phyloP scores from a whole-genome alignment of 1,140 invertebrate species.

The Diploscapter pachys region DNA sequence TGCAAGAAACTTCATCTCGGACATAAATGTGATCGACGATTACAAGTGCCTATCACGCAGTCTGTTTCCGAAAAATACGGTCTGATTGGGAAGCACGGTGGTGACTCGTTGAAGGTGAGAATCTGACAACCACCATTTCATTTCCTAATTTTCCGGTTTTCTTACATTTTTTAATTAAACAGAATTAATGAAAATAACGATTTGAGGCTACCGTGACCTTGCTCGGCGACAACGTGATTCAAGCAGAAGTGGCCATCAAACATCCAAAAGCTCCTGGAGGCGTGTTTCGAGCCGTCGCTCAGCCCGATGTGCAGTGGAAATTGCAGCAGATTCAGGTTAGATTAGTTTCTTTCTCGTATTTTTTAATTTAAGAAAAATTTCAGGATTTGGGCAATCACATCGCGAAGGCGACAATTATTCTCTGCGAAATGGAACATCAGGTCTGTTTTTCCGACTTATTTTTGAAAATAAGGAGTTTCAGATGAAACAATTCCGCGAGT shows the following conservation, averaged over 20 bases:
- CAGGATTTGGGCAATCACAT: conserved; percentile 30
- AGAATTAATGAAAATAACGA: not conserved
- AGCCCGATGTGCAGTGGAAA: conserved; percentile 43
- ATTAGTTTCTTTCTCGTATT: not conserved
- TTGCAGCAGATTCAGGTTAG: conserved; percentile 34
- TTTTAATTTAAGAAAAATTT: not conserved
- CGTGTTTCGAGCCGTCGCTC: conserved; percentile 30
- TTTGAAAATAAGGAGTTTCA: too few species aligned
- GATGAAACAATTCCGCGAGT: too few species aligned
- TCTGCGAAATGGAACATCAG: not conserved
- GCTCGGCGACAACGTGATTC: conserved; percentile 36
- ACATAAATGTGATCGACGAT: conserved; percentile 11
- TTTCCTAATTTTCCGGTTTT: not conserved
- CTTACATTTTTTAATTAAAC: not conserved
- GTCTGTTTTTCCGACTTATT: too few species aligned
- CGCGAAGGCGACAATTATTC: conserved; percentile 3
- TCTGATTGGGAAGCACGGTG: not conserved
- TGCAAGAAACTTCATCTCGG: conserved; percentile 16
- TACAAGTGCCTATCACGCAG: conserved; percentile 10
- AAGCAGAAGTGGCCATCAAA: conserved; percentile 38
- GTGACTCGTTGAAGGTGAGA: conserved; percentile 2
- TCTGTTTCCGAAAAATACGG: conserved; percentile 12
- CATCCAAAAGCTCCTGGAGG: conserved; percentile 39
- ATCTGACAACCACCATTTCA: not conserved
- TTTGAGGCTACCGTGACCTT: conserved; percentile 26